Conservation (phyloP, 1,140 invertebrate genomes). For the Leptopilina boulardi region DNA sequence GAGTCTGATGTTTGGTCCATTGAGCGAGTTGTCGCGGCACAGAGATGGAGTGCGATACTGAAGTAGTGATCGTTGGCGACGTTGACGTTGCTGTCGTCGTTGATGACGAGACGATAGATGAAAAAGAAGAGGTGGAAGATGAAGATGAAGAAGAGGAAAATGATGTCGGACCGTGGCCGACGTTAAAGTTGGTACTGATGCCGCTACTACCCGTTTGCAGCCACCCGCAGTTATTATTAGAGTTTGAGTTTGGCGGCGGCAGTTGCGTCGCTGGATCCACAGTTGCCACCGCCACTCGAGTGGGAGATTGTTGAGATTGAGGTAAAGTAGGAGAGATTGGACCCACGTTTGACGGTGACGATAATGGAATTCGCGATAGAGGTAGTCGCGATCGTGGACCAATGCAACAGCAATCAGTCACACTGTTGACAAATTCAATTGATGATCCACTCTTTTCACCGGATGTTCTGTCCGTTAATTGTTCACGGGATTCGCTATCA, state of each 20-base stretch:
- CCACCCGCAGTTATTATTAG: slow-evolving; percentile 73
- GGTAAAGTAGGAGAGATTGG: slow-evolving; percentile 41
- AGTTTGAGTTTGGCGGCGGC: slow-evolving; percentile 63
- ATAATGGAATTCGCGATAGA: slow-evolving; percentile 59
- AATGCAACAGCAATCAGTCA: slow-evolving; percentile 71
- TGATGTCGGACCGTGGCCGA: slow-evolving; percentile 59
- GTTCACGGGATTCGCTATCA: slow-evolving; percentile 62
- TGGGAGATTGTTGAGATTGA: slow-evolving; percentile 41
- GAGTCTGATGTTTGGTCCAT: slow-evolving; percentile 72
- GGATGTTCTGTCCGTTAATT: slow-evolving; percentile 58
- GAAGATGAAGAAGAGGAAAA: slow-evolving; percentile 62
- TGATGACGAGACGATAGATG: slow-evolving; percentile 56
- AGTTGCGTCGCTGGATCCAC: slow-evolving; percentile 57
- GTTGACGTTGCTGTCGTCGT: slow-evolving; percentile 48
- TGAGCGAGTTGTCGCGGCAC: slow-evolving; percentile 71
- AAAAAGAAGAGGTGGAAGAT: slow-evolving; percentile 61
- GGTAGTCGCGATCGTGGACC: slow-evolving; percentile 68
- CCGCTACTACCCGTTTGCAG: slow-evolving; percentile 60
- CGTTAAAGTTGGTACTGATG: slow-evolving; percentile 46
- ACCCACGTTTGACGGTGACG: slow-evolving; percentile 41
- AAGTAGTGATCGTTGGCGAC: slow-evolving; percentile 37
- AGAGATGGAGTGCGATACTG: slow-evolving; percentile 55
- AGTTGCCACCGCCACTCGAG: slow-evolving; percentile 18
- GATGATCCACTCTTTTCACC: slow-evolving; percentile 50
- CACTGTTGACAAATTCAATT: slow-evolving; percentile 60